Percentiles rank a stretch among this genome's conserved stretches.
Conservation (phyloP, 2,888 invertebrate genomes). For the Standfussiana lucernea region DNA sequence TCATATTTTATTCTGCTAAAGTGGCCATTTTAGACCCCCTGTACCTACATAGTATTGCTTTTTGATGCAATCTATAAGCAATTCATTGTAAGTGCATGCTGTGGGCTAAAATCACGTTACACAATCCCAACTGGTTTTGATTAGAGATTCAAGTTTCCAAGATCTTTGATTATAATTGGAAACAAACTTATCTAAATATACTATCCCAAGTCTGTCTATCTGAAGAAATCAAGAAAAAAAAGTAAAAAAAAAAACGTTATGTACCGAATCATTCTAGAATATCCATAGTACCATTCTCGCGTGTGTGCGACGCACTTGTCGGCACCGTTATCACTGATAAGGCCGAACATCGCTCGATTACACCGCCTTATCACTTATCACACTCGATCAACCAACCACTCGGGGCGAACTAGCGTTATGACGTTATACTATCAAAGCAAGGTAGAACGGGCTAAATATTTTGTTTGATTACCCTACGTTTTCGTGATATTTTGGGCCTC, state of each 20-base stretch:
- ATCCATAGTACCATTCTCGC: conserved; percentile 77
- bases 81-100: background rate
- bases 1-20: too few relatives aligned
- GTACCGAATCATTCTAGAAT: conserved; percentile 82
- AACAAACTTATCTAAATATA: background rate
- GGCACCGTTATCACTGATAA: conserved; percentile 88
- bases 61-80: background rate
- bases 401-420: conserved; percentile 47
- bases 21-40: too few relatives aligned
- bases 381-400: conserved; percentile 80
- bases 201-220: too few relatives aligned
- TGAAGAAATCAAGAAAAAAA: background rate
- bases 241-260: conserved; percentile 61
- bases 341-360: conserved; percentile 87
- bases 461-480: conserved; percentile 41
- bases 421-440: conserved; percentile 37
- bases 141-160: background rate
- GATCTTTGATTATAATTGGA: background rate
- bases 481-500: background rate
- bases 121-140: background rate
- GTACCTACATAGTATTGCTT: background rate
- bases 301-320: conserved; percentile 82
- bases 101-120: too few relatives aligned
- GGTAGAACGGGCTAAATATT: conserved; percentile 26
- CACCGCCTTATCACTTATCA: conserved; percentile 85